phyloP scores from a whole-genome alignment of 92 coral and sea anemone species.

The Hydrozoanthus gracilis region DNA sequence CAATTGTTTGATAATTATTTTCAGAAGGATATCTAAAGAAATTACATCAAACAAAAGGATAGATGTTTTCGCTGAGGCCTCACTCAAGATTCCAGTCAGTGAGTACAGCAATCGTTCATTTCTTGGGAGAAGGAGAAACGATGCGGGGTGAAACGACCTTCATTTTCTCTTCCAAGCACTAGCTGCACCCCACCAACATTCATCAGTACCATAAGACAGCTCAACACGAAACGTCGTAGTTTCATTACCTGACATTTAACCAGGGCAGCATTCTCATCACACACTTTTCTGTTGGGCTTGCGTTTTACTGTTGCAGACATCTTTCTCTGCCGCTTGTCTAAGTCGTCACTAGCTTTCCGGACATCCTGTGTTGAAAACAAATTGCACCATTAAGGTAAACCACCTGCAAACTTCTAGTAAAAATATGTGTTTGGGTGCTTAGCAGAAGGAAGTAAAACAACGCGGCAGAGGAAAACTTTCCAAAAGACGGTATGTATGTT shows the following conservation, averaged over 20 bases:
- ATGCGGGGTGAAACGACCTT: background rate
- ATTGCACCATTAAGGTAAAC: background rate
- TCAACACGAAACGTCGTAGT: background rate
- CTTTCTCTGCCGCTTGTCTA: slow-evolving; percentile 71
- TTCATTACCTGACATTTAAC: slow-evolving; percentile 82
- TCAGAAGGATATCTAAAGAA: too few species aligned
- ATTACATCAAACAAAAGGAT: too few species aligned
- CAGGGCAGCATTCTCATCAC: slow-evolving; percentile 90
- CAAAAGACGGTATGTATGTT: too few species aligned
- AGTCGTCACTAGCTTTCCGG: slow-evolving; percentile 78
- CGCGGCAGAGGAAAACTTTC: too few species aligned
- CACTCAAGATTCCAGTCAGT: too few species aligned
- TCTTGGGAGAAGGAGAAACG: too few species aligned
- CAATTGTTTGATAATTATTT: too few species aligned
- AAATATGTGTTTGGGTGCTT: background rate
- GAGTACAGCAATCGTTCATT: too few species aligned
- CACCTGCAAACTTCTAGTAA: background rate
- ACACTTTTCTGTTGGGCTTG: slow-evolving; percentile 66
- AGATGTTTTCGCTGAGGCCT: too few species aligned
- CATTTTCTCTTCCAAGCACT: background rate
- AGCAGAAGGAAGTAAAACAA: too few species aligned
- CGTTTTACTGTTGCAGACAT: slow-evolving; percentile 36
- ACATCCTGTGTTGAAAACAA: slow-evolving; percentile 67
- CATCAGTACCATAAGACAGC: too few species aligned
- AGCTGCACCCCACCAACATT: background rate